Base-by-base conservation (phyloP, 1,140 invertebrate genomes). In the Hyles vespertilio region DNA sequence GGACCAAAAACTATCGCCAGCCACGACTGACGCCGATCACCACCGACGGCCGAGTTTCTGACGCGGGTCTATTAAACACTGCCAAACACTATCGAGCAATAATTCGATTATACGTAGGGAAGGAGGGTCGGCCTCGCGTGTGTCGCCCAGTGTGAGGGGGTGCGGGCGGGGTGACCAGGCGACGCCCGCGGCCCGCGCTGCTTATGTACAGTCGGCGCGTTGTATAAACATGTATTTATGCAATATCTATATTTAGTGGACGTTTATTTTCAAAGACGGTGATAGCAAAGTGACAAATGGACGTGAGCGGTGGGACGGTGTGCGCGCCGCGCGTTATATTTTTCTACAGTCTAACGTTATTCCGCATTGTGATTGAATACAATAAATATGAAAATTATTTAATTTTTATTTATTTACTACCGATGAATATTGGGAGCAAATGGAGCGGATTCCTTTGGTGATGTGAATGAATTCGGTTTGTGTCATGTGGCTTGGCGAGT, bases 331-430 rank as follows among this genome's bases (percentile, higher is more conserved):
- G 61, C 63, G 58, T 69, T 74, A 78, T 79, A 83, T 81, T 83
- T 81, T 79, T 83, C 68, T 83, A 84, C 70, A 63, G 56, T 58
- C 10, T 56, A 63, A 66, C 69, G 58, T 61, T 69, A 75, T 76
- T 77, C 77, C 67, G 70, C 53, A 64, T 68, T 72, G 70, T 72
- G 69, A 76, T 72, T 56, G 60, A 48, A 67, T 12, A 62, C 52
- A 56, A 56, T 48, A 56, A 51, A 59, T 74, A 67, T 79, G 68
- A 67, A 77, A 60, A 74, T 70, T 68, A 74, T 79, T 77, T 77
- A 72, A 69, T 72, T 74, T 76, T 77, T 77, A 82, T 81, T 84
- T 81, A 84, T 81, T 78, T 66, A 74, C 12, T 32, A 9, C 22
- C 48, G 48, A 32, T 4, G 5, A 22, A 32, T 43, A 44, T 32